Evolutionary conservation across 2,888 invertebrate species (phyloP), one percentile per base, ranked within the genome.

Genomic region (Leptinotarsa juncta): DNA sequence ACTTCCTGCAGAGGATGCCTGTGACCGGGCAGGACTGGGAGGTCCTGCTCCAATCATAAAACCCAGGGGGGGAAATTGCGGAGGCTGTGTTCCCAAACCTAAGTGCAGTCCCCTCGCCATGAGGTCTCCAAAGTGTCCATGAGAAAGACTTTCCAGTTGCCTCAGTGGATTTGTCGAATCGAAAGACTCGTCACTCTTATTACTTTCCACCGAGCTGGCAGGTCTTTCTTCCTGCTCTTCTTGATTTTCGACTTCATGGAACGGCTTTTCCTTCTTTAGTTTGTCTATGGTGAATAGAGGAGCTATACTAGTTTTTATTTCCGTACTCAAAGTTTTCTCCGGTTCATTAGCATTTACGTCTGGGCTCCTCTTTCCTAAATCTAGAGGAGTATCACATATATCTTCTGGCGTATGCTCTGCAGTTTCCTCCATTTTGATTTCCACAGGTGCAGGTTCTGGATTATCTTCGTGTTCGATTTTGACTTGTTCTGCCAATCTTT

Each of bases 141-240:
- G 93, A 66, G 95, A 95, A 83, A 95, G 90, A 87, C 93, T 94
- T 89, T 95, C 95, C 83, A 95, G 89, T 84, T 94, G 92, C 83
- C 94, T 91, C 79, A 95, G 89, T 69, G 95, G 93, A 87, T 94
- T 94, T 83, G 92, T 91, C 1, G 92, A 89, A 82, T 92, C 91
- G 86, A 90, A 89, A 78, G 90, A 91, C 86, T 91, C 91, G 82
- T 91, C 91, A 85, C 90, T 90, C 86, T 89, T 89, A 83, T 89
- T 89, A 84, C 90, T 90, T 84, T 89, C 90, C 79, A 89, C 88
- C 78, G 90, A 90, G 87, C 90, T 90, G 79, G 88, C 88, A 20
- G 90, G 89, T 83, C 88, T 79, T 71, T 86, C 87, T 71, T 88
- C 88, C 65, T 86, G 86, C 85, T 86, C 89, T 78, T 87, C 89